phyloP scores from a whole-genome alignment of 2,113 vertebrate genomes.

The Antechinus stuartii region DNA sequence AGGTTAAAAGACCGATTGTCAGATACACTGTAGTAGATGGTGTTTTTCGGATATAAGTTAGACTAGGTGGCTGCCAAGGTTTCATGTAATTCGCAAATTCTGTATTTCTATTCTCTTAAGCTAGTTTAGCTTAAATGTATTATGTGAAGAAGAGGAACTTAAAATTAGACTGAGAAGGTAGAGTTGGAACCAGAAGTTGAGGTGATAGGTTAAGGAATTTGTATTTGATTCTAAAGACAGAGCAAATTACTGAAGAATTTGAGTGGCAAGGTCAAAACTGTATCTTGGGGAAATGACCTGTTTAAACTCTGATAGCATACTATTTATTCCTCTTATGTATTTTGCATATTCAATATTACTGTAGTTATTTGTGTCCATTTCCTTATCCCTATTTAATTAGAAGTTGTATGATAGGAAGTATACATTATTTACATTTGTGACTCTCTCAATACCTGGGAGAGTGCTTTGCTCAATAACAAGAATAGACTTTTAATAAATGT shows the following conservation, averaged over 20 bases:
- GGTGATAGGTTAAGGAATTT: neutral
- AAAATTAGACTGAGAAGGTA: neutral
- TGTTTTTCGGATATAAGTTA: neutral
- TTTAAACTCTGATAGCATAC: neutral
- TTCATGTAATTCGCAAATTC: neutral
- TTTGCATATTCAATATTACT: neutral
- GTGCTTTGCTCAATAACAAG: neutral
- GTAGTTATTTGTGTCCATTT: neutral
- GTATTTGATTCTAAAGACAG: neutral
- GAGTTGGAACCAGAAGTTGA: neutral
- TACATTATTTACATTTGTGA: neutral
- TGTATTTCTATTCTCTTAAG: neutral
- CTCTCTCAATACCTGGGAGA: neutral
- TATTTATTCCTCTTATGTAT: neutral
- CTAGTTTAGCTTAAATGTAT: neutral
- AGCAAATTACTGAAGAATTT: neutral
- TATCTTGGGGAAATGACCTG: neutral
- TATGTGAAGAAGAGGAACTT: neutral
- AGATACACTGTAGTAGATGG: neutral
- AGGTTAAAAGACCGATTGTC: neutral
- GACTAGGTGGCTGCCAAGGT: neutral
- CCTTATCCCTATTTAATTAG: neutral
- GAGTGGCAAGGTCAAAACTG: neutral
- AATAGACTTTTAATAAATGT: neutral
- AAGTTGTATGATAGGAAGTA: neutral